Evolutionary conservation across 2,797 vertebrate species (phyloP), one percentile per base, ranked within the genome.

Genomic region (Chelon auratus): DNA sequence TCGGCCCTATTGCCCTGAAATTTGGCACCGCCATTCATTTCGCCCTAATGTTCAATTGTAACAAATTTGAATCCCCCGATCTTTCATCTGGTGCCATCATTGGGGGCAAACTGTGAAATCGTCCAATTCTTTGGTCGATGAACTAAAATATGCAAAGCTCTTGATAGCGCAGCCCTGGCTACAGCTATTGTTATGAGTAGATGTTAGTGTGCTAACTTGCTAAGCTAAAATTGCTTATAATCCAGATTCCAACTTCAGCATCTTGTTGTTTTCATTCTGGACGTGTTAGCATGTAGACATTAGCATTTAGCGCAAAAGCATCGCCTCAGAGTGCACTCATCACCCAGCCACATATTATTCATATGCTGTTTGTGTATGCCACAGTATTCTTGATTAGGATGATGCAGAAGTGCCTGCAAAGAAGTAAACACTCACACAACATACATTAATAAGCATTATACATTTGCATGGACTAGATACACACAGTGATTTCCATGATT

Each of bases 401-500:
- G 18, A 9, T 11, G 11, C 18, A 48, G 18, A 20, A 60, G 12
- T 56, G 62, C 62, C 39, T 14, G 20, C 43, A 13, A 26, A 13
- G 43, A 33, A 62, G 68, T 78, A 72, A 75, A 72, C 47, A 20
- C n/a, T 50, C 24, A 47, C 47, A 59, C 30, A 72, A 37, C 42
- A 64, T 17, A 6, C 47, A 48, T 20, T 20, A 48, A 12, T 18
- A 48, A 2, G 9, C 30, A 43, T 20, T 61, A 18, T 45, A 4
- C 9, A 61, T 77, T 77, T 64, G 40, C 15, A 59, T 26, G 15
- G 6, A 37, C 13, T 56, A 26, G 37, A 57, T 5, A 17, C 52
- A 15, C 12, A 40, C 42, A 15, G 42, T 14, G 15, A 17, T 15
- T 15, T 45, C 5, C 5, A n/a, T 45, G 43, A 45, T 17, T 22